phyloP scores from a whole-genome alignment of 2,888 invertebrate genomes.

The Gordius sp. region DNA sequence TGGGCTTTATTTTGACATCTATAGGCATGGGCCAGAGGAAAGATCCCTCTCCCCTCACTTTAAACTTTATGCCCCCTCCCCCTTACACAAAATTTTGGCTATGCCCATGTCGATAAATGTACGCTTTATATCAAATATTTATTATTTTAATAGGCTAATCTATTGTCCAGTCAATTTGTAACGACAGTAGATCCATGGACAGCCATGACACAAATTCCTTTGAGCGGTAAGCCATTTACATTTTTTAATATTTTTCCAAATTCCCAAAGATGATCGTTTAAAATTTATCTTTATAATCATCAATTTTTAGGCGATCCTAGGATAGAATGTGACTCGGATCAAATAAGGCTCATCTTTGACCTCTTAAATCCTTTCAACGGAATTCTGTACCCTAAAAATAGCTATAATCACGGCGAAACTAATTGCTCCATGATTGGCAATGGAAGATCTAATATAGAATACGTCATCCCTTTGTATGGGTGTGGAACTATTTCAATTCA shows the following conservation, averaged over 20 bases:
- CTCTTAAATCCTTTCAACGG: not conserved
- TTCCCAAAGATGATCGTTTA: not conserved
- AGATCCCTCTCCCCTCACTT: no score
- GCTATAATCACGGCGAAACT: constrained; percentile 5
- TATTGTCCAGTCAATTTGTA: not conserved
- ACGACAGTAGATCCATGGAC: constrained; percentile 9
- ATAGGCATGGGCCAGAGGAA: no score
- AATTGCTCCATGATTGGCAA: not conserved
- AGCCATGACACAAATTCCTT: constrained; percentile 7
- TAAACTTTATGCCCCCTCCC: no score
- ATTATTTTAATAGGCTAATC: not conserved
- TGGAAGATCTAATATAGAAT: not conserved
- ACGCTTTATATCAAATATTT: not conserved
- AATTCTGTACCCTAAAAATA: constrained; percentile 15
- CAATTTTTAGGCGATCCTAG: constrained; percentile 8
- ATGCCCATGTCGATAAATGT: no score
- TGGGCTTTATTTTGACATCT: no score
- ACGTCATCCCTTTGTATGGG: constrained; percentile 2
- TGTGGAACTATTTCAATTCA: constrained; percentile 15
- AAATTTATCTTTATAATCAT: not conserved
- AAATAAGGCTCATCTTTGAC: constrained; percentile 9
- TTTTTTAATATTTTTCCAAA: not conserved
- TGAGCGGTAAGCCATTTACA: constrained; percentile 12
- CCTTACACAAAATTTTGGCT: no score
- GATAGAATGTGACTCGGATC: constrained; percentile 10